Conservation (phyloP, 2,113 vertebrate genomes). For the Meles meles region DNA sequence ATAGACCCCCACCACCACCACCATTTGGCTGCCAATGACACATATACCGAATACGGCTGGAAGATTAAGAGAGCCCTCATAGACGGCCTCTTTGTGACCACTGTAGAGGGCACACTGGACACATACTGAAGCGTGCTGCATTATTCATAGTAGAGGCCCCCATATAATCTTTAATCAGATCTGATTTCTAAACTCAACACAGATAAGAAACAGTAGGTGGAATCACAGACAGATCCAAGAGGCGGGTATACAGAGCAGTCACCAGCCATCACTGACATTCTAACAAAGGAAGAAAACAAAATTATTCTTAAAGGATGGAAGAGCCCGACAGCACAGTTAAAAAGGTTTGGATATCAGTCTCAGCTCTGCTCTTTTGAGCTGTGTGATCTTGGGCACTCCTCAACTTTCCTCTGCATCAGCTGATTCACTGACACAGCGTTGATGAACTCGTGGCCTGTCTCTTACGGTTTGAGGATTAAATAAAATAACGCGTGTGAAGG, state of each 20-base stretch:
- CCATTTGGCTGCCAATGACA: not conserved
- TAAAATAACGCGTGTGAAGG: not conserved
- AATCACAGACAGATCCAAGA: not conserved
- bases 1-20: not conserved
- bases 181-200: not conserved
- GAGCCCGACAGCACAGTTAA: not conserved
- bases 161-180: not conserved
- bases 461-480: not conserved
- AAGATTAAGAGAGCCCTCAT: not conserved
- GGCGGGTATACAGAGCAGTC: not conserved
- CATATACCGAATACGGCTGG: not conserved
- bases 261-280: not conserved
- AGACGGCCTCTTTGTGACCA: not conserved
- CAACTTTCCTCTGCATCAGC: not conserved
- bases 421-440: rapidly evolving
- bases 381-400: not conserved
- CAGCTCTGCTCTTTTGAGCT: not conserved
- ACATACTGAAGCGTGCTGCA: not conserved
- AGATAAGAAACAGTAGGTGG: not conserved
- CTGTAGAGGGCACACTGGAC: not conserved
- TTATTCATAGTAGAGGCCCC: not conserved
- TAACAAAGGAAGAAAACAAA: not conserved
- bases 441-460: not conserved
- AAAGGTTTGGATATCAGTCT: not conserved
- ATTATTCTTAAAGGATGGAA: not conserved